Evolutionary conservation across 2,888 invertebrate species (phyloP).

Genomic region (Palloptera scutellata): DNA sequence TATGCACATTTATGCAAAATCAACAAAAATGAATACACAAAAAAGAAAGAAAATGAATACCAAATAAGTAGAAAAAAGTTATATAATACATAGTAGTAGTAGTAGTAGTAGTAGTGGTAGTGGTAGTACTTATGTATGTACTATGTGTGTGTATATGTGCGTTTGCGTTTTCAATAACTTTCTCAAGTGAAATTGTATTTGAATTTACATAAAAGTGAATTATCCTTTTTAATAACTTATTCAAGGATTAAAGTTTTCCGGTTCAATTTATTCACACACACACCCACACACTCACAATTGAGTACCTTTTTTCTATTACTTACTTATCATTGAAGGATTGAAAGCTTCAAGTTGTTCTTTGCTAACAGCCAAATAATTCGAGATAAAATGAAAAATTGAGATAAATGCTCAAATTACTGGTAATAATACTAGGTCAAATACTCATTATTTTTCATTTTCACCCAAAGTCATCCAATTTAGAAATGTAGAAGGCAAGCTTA

Average conservation of each 20-base stretch:
- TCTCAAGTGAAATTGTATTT: slow-evolving; percentile 20
- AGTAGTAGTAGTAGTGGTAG: background rate
- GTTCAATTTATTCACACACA: background rate
- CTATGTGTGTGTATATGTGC: background rate
- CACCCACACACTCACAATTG: slow-evolving; percentile 2
- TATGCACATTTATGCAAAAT: too few species aligned
- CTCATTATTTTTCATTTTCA: too few species aligned
- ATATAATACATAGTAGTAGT: background rate
- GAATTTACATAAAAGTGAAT: slow-evolving; percentile 20
- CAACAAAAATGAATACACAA: background rate
- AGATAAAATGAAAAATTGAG: too few species aligned
- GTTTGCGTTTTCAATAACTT: slow-evolving; percentile 10
- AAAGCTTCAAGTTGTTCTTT: background rate
- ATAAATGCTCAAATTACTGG: too few species aligned
- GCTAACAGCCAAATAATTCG: too few species aligned
- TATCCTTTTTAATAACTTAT: slow-evolving; percentile 1
- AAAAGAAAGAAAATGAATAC: slow-evolving; percentile 12
- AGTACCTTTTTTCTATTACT: background rate
- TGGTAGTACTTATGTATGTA: background rate
- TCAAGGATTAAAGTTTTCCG: slow-evolving; percentile 10
- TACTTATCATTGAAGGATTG: background rate
- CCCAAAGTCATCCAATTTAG: too few species aligned
- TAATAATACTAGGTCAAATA: too few species aligned
- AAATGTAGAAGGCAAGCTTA: too few species aligned
- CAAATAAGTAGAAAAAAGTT: slow-evolving; percentile 5